These are phyloP conservation scores for Allacma fusca DNA, from an alignment of 2,888 invertebrate species.

Conservation along the genomic window DNA sequence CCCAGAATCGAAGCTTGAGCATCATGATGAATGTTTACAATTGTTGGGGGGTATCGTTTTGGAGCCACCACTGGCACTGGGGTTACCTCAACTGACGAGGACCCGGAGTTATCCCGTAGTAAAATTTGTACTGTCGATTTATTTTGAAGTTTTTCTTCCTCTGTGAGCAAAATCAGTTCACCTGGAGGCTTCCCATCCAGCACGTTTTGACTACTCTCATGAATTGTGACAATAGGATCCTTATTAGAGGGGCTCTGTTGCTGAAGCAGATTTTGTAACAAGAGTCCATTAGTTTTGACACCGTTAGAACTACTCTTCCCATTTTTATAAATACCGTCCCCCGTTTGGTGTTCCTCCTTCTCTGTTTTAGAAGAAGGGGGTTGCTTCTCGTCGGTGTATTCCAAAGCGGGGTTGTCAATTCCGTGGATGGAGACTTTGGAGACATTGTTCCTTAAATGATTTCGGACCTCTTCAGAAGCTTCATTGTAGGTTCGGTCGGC, in stretches of 20 bases:
- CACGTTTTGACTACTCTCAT: conserved; percentile 24
- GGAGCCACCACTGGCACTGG: neutral
- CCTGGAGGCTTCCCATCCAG: conserved; percentile 16
- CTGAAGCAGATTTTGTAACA: neutral
- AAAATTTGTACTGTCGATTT: neutral
- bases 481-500: conserved; percentile 50
- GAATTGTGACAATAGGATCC: conserved; percentile 17
- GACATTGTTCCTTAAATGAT: neutral
- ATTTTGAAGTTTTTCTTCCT: conserved; percentile 11
- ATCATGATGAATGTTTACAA: neutral
- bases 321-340: neutral
- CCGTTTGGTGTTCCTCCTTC: neutral
- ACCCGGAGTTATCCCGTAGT: neutral
- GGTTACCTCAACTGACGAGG: neutral
- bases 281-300: neutral
- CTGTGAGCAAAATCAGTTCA: neutral
- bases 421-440: conserved; percentile 18
- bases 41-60: neutral
- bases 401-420: conserved; percentile 30
- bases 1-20: neutral
- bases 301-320: neutral
- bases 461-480: neutral
- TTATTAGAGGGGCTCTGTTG: neutral
- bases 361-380: neutral
- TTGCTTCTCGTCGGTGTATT: conserved; percentile 8